These are phyloP conservation scores for Piscicola geometra DNA, from an alignment of 2,888 invertebrate genomes.

Conservation along the genomic window DNA sequence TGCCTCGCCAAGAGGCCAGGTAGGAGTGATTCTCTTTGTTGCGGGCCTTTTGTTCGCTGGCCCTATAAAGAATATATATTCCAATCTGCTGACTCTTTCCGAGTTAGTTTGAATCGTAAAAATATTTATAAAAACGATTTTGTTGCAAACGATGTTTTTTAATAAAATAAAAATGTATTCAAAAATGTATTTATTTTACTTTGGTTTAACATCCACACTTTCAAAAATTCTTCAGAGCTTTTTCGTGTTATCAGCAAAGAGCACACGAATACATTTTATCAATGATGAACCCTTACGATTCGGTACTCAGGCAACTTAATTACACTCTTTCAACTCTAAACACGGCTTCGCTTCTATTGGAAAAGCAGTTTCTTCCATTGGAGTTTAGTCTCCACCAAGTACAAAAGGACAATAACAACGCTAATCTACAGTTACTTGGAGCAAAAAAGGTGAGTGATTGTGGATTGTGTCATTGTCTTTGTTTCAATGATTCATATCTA, in stretches of 20 bases:
- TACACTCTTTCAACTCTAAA: conserved; percentile 41
- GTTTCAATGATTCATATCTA: too few species aligned
- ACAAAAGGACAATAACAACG: conserved; percentile 40
- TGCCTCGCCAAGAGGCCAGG: conserved; percentile 42
- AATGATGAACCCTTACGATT: conserved; percentile 38
- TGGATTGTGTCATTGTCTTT: too few species aligned
- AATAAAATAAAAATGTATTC: too few species aligned
- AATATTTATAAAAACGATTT: too few species aligned
- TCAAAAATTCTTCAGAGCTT: not conserved
- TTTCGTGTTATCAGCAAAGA: not conserved
- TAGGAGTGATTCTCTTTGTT: conserved; percentile 42
- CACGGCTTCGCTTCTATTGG: conserved; percentile 41
- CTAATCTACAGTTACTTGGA: conserved; percentile 39
- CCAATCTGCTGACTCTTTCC: conserved; percentile 43
- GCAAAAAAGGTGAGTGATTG: conserved; percentile 41
- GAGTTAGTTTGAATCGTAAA: conserved; percentile 15
- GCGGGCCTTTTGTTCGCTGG: conserved; percentile 44
- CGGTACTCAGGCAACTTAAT: conserved; percentile 44
- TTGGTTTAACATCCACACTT: not conserved
- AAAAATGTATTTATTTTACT: not conserved
- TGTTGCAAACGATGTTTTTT: too few species aligned
- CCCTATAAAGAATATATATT: conserved; percentile 43
- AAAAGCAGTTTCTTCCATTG: conserved; percentile 40
- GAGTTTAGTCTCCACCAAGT: conserved; percentile 38
- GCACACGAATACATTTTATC: not conserved